phyloP scores from a whole-genome alignment of 2,797 vertebrate species.

The Intellagama lesueurii region DNA sequence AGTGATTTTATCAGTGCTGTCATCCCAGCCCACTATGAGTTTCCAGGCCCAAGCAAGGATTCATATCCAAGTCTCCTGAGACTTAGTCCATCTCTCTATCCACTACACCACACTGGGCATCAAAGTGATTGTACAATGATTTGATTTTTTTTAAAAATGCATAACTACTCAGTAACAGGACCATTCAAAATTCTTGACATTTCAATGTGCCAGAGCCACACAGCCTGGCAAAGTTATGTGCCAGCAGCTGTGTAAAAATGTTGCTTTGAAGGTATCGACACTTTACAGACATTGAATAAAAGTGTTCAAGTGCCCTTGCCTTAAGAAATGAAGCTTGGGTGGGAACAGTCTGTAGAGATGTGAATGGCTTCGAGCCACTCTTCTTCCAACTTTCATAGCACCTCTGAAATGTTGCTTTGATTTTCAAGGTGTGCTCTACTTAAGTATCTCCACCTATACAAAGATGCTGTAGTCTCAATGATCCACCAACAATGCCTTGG shows the following conservation, averaged over 20 bases:
- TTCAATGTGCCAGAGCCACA: constrained; percentile 13
- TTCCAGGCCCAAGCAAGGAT: too few relatives aligned
- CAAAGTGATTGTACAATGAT: too few relatives aligned
- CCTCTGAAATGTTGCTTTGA: not conserved
- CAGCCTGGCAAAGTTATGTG: accelerated
- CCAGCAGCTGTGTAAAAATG: not conserved
- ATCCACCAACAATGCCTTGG: not conserved
- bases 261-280: constrained; percentile 3
- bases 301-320: not conserved
- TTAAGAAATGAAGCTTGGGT: constrained; percentile 1
- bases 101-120: too few relatives aligned
- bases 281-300: constrained; percentile 23
- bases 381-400: constrained; percentile 63
- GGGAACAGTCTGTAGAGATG: not conserved
- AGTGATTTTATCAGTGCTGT: too few relatives aligned
- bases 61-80: too few relatives aligned
- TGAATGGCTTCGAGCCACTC: not conserved
- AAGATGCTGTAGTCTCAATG: not conserved
- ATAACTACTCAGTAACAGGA: not conserved
- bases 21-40: too few relatives aligned
- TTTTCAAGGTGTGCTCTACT: too few relatives aligned
- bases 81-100: too few relatives aligned
- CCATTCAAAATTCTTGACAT: constrained; percentile 20
- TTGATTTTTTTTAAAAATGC: too few relatives aligned
- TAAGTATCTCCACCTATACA: not conserved